These are phyloP conservation scores for Eristalinus sepulchralis DNA, from an alignment of 2,888 invertebrate genomes.

Conservation along the genomic window DNA sequence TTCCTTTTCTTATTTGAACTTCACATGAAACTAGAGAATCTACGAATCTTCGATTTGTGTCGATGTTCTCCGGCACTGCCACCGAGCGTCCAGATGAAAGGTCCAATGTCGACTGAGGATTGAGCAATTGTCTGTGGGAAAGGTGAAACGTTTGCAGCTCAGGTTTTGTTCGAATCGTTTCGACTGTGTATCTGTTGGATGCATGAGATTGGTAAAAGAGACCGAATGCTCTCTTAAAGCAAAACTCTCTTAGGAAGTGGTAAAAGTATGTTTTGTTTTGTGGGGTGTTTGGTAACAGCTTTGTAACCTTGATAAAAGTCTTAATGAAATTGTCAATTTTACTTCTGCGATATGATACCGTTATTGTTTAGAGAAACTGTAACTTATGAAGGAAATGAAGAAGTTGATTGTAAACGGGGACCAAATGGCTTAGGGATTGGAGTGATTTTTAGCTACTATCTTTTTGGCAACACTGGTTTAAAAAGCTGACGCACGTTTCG, in stretches of 20 bases:
- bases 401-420: too few relatives aligned
- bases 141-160: constrained; percentile 5
- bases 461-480: too few relatives aligned
- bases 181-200: not conserved
- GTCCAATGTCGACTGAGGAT: constrained; percentile 42
- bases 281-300: not conserved
- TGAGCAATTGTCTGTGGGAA: constrained; percentile 5
- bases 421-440: too few relatives aligned
- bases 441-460: too few relatives aligned
- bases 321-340: not conserved
- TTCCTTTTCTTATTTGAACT: not conserved
- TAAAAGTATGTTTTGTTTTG: not conserved
- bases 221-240: not conserved
- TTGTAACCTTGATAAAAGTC: not conserved
- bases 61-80: constrained; percentile 43
- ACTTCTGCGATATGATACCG: too few relatives aligned
- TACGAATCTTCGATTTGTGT: not conserved
- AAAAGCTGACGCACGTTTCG: too few relatives aligned
- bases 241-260: not conserved
- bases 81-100: constrained; percentile 22
- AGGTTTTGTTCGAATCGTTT: not conserved
- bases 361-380: too few relatives aligned
- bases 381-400: too few relatives aligned
- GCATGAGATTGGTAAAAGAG: not conserved
- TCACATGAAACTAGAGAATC: not conserved